Percentiles rank a stretch among this genome's conserved stretches.
phyloP scores from a whole-genome alignment of 2,113 vertebrate species.

The Ophthalmolycus amberensis region DNA sequence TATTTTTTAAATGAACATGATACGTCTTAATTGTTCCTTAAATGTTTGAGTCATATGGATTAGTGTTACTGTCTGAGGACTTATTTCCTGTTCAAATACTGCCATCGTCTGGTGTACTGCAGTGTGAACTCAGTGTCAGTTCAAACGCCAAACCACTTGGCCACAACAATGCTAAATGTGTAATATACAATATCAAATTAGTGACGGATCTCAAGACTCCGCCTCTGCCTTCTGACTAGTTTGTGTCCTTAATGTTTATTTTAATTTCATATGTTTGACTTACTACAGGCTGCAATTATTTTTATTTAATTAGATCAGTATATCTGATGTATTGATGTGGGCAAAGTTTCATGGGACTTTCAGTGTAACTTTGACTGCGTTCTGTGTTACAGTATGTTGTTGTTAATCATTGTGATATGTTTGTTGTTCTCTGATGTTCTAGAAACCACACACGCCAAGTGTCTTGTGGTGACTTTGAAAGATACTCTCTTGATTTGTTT shows the following conservation, averaged over 20 bases:
- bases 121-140: not conserved
- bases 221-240: not conserved
- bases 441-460: not conserved
- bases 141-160: not conserved
- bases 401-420: not conserved
- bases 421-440: not conserved
- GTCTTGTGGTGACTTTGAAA: not conserved
- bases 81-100: conserved; percentile 45
- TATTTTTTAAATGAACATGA: not conserved
- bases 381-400: not conserved
- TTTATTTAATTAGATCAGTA: not conserved
- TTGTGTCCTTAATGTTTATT: not conserved
- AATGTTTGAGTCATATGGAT: not conserved
- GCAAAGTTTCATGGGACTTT: too few species aligned
- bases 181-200: not conserved
- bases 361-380: not conserved
- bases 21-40: not conserved
- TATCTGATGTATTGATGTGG: not conserved
- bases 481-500: not conserved
- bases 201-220: too few species aligned
- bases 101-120: conserved; percentile 51
- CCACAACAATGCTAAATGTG: too few species aligned
- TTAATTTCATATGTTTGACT: not conserved
- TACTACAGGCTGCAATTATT: not conserved
- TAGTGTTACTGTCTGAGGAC: not conserved